Base-by-base conservation (phyloP, 2,797 vertebrate species). In the Acanthurus leucopareius region DNA sequence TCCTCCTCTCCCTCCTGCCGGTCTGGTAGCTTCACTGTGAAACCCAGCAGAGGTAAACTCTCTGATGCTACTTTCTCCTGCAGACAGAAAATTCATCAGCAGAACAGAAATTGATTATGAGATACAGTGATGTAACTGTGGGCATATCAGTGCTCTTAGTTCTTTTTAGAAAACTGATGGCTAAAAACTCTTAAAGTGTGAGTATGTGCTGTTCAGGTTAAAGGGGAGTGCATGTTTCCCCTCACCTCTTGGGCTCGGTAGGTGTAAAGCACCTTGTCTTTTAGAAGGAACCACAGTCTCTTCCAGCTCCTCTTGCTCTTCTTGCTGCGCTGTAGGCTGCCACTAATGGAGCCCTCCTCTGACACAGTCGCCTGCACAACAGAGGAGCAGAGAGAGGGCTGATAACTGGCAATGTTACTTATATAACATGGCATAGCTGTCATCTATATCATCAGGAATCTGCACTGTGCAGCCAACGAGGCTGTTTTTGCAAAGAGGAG, bases 211-310 rank as follows among this genome's bases (percentile, higher is more conserved):
- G 76, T 76, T 86, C 73, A 89, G 92, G 89, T 90, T 88, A 61
- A 91, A 92, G 89, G 90, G 83, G 90, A 92, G 83, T 44, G 73
- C 66, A 67, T 83, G 71, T 87, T 82, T 89, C 91, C 86, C 85
- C 93, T 94, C 94, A 99, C 98, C 97, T 99, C 97, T 0, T 96
- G 96, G 80, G 96, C 96, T 85, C 91, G 83, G 91, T 98, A 99
- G 90, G 97, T 97, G 94, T 99, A 99, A 87, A 99, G 97, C 88
- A 99, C 98, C 96, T 99, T 99, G 96, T 98, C 98, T 96, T 99
- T 98, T 85, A 99, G 96, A 79, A 97, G 97, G 88, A 99, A 99
- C 98, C 98, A 99, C 75, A 98, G 95, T 84, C 96, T 97, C 93
- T 97, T 99, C 98, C 98, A 99, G 91, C 95, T 97, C 86, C 96